These are phyloP conservation scores for Oncorhynchus clarkii DNA, from an alignment of 2,113 vertebrate genomes.

Conservation along the genomic window DNA sequence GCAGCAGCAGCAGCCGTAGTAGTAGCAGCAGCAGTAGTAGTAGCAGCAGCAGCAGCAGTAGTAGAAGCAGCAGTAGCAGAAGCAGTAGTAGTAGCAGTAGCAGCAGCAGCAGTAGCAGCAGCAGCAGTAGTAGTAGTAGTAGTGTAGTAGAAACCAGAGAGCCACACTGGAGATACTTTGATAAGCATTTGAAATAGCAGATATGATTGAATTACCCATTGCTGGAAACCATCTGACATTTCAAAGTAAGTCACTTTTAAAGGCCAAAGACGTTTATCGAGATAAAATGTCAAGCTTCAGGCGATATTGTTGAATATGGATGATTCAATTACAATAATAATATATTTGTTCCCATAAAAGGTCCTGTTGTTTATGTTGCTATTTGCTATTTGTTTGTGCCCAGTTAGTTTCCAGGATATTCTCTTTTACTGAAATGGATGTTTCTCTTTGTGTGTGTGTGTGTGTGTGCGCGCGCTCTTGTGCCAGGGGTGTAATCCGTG, in stretches of 20 bases:
- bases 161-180: conserved; percentile 5
- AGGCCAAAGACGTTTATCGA: neutral
- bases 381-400: neutral
- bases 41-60: accelerated
- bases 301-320: neutral
- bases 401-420: neutral
- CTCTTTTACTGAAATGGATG: neutral
- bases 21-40: accelerated
- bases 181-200: conserved; percentile 8
- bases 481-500: conserved; percentile 85
- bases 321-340: conserved; percentile 16
- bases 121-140: too few relatives aligned
- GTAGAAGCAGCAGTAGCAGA: accelerated
- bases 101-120: accelerated
- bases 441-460: conserved; percentile 15
- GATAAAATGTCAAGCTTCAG: neutral
- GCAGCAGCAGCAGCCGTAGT: accelerated
- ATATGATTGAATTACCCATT: conserved; percentile 14
- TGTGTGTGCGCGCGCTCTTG: conserved; percentile 24
- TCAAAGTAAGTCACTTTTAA: conserved; percentile 3
- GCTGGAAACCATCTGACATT: conserved; percentile 28
- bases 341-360: neutral
- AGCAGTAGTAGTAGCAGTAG: accelerated
- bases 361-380: neutral
- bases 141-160: too few relatives aligned